phyloP scores from a whole-genome alignment of 2,797 vertebrate genomes.

The Sebastes oblongus region DNA sequence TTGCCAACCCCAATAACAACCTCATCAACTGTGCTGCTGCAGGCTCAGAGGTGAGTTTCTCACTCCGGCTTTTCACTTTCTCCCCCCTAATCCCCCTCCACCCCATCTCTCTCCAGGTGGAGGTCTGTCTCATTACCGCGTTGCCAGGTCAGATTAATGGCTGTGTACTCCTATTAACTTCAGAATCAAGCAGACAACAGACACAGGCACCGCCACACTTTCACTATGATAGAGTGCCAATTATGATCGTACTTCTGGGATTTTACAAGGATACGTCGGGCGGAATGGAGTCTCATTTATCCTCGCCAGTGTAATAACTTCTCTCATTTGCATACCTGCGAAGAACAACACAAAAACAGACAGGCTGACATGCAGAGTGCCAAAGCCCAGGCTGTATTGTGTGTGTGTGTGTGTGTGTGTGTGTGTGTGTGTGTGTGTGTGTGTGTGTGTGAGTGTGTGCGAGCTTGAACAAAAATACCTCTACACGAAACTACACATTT shows the following conservation, averaged over 20 bases:
- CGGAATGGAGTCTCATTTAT: conserved; percentile 20
- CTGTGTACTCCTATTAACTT: conserved; percentile 44
- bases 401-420: not conserved
- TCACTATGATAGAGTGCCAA: conserved; percentile 52
- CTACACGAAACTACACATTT: not conserved
- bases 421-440: too few relatives aligned
- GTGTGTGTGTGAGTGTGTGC: not conserved
- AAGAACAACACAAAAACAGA: conserved; percentile 28
- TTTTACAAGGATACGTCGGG: conserved; percentile 7
- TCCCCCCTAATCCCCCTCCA: not conserved
- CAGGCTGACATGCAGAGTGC: conserved; percentile 1
- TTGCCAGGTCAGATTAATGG: conserved; percentile 64
- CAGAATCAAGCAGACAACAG: conserved; percentile 45
- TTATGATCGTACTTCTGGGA: conserved; percentile 46
- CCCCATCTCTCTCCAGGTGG: conserved; percentile 28
- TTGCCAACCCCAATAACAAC: conserved; percentile 95
- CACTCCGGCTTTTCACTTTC: not conserved
- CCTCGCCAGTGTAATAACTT: conserved; percentile 26
- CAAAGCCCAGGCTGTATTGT: not conserved
- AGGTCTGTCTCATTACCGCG: conserved; percentile 54
- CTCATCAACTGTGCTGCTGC: conserved; percentile 90
- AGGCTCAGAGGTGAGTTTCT: conserved; percentile 90
- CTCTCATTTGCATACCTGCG: conserved; percentile 42
- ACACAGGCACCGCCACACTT: not conserved
- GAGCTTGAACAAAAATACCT: not conserved